These are phyloP conservation scores for Buathra laborator DNA, from an alignment of 2,888 invertebrate species.

Conservation along the genomic window DNA sequence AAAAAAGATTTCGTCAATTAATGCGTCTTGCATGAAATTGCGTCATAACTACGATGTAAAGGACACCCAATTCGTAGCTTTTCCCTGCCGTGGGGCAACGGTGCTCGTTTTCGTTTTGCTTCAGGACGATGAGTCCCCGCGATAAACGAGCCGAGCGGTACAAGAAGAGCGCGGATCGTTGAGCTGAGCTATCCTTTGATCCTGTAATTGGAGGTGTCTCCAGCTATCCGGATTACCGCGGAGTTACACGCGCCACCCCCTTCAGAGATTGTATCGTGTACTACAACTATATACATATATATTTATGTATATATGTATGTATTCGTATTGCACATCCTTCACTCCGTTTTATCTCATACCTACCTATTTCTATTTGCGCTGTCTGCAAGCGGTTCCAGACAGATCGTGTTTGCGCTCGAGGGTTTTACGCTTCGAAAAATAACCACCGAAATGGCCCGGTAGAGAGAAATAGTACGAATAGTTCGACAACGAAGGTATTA, in stretches of 20 bases:
- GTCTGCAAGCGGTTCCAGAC: slow-evolving; percentile 24
- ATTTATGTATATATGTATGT: neutral
- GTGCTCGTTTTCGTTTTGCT: slow-evolving; percentile 1
- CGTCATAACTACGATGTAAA: slow-evolving; percentile 61
- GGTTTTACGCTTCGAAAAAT: slow-evolving; percentile 50
- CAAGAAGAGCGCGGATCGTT: slow-evolving; percentile 32
- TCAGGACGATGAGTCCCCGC: slow-evolving; percentile 59
- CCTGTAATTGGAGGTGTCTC: slow-evolving; percentile 80
- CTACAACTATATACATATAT: neutral
- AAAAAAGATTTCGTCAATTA: slow-evolving; percentile 44
- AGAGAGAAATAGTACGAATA: neutral
- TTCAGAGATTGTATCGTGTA: slow-evolving; percentile 63
- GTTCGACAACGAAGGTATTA: neutral
- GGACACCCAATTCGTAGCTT: slow-evolving; percentile 52
- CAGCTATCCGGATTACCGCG: slow-evolving; percentile 62
- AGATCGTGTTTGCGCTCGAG: slow-evolving; percentile 36
- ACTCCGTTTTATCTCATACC: slow-evolving; percentile 14
- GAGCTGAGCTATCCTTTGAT: slow-evolving; percentile 76
- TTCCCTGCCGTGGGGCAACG: slow-evolving; percentile 38
- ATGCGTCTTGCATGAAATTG: slow-evolving; percentile 63
- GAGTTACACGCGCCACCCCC: slow-evolving; percentile 60
- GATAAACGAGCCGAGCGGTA: slow-evolving; percentile 66
- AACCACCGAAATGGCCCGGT: slow-evolving; percentile 20
- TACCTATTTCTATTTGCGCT: slow-evolving; percentile 22
- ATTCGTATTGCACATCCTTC: slow-evolving; percentile 25